Base-by-base conservation (phyloP, 2,888 invertebrate species). In the Ommatoiulus sabulosus region DNA sequence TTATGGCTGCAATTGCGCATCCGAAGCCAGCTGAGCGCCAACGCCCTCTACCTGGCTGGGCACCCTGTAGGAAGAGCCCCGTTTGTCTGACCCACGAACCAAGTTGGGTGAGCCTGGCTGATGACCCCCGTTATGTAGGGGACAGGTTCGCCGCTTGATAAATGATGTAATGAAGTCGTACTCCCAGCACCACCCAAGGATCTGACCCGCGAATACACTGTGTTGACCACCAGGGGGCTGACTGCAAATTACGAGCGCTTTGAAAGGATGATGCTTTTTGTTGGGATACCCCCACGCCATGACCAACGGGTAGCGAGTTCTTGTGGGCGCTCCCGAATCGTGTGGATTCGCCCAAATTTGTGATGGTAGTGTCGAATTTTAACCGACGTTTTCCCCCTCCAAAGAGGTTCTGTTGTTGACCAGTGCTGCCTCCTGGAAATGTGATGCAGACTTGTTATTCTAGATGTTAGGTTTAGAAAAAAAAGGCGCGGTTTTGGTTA, bases 161-260 rank as follows among this genome's bases (percentile, higher is more conserved):
- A 80, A 80, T 80, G 80, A 80, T 80, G 80, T 80, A 80, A 80
- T 80, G 80, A 80, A 80, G 80, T 80, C 80, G 80, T 80, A 35
- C 35, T 24, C 12, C 24, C 24, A 35, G 35, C 80, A 80, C 80
- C 80, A 80, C 80, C 80, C 80, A 43, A 80, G 80, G 80, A 80
- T 35, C 35, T 80, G 80, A 80, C 80, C 72, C 72, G 72, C 24
- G 72, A 72, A 72, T 72, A 72, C 72, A n/a, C 72, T 8, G 12
- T 80, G 80, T 80, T 80, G 35, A 80, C 80, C 80, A 80, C 35
- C 80, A 80, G 80, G 80, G 80, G 80, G 80, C 72, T 80, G 80
- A 80, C 35, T 35, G 72, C 24, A n/a, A 72, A 72, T 72, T 72
- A 24, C 7, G 72, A 24, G 10, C 72, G 7, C 72, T 72, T 24